Base-by-base conservation (phyloP, 2,888 invertebrate species). In the Protodeltote pygarga region DNA sequence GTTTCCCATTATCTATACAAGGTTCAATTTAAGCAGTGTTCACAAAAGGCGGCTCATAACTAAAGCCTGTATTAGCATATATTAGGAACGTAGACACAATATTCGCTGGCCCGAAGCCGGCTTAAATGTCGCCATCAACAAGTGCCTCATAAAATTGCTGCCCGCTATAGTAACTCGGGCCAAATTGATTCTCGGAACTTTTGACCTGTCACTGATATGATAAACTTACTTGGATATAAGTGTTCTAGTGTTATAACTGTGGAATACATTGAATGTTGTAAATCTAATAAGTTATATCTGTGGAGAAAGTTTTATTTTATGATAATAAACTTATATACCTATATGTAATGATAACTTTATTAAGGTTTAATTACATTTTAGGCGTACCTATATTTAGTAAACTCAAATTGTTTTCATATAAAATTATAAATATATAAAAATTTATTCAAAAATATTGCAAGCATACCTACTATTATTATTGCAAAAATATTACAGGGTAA, bases 121-220 rank as follows among this genome's bases (percentile, higher is more conserved):
- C 64, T 65, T 60, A 53, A 61, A 58, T 63, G 61, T 58, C 50
- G 52, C 42, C 52, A 64, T 74, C 78, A 79, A 79, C 78, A 79
- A 79, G 78, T 79, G 76, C 62, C 74, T 68, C 68, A 71, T 79
- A 77, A 77, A 73, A 77, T 74, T 65, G 60, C 46, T 51, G 41
- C 39, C 33, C 51, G 61, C 62, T 62, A 72, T 77, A 74, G 74
- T 77, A 68, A 60, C 57, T 52, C 53, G 53, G 65, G 57, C 53
- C 44, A 53, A 71, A 71, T 70, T 68, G 63, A 52, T 59, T 62
- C 47, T 37, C 40, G 28, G 24, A 48, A 52, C 33, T 54, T 63
- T 59, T 59, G 45, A 53, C 53, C 53, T 53, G 14, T 50, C 45
- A 38, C 29, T 51, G 40, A 58, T 50, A 55, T 49, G 20, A 59